phyloP scores from a whole-genome alignment of 2,888 invertebrate genomes.

The Cephus nigrinus region DNA sequence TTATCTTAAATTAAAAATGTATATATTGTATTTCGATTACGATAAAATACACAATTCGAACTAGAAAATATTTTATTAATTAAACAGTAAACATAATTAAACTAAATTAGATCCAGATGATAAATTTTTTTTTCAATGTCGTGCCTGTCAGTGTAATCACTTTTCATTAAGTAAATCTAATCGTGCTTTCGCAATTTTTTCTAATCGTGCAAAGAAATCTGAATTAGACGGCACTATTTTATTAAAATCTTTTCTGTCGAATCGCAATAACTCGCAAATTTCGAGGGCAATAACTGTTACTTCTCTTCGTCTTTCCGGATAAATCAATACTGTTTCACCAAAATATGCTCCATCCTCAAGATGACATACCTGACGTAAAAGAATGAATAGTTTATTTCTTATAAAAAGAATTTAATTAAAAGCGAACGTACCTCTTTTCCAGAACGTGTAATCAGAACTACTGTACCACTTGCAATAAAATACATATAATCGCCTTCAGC shows the following conservation, averaged over 20 bases:
- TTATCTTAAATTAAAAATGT: no score
- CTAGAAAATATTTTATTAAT: no score
- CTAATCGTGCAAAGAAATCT: conserved; percentile 47
- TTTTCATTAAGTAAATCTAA: no score
- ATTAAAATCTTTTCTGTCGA: conserved; percentile 68
- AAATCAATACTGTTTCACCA: conserved; percentile 67
- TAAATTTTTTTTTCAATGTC: no score
- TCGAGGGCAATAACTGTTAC: conserved; percentile 72
- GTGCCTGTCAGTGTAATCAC: no score
- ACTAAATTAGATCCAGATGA: no score
- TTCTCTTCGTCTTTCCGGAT: conserved; percentile 68
- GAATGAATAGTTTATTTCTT: no score
- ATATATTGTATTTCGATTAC: no score
- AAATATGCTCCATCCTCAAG: conserved; percentile 72
- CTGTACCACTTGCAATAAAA: conserved; percentile 60
- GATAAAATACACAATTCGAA: no score
- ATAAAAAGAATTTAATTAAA: no score
- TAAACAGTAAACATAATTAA: no score
- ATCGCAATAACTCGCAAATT: conserved; percentile 71
- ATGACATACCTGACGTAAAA: conserved; percentile 64
- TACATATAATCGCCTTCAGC: conserved; percentile 58
- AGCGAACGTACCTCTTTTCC: conserved; percentile 50
- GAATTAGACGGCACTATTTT: conserved; percentile 44
- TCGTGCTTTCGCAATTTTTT: conserved; percentile 31
- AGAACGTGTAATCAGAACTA: conserved; percentile 47